Percentiles rank a stretch among this genome's conserved stretches.
These are phyloP conservation scores for Zaprionus kolodkinae DNA, from an alignment of 1,140 invertebrate genomes.

Conservation along the genomic window DNA sequence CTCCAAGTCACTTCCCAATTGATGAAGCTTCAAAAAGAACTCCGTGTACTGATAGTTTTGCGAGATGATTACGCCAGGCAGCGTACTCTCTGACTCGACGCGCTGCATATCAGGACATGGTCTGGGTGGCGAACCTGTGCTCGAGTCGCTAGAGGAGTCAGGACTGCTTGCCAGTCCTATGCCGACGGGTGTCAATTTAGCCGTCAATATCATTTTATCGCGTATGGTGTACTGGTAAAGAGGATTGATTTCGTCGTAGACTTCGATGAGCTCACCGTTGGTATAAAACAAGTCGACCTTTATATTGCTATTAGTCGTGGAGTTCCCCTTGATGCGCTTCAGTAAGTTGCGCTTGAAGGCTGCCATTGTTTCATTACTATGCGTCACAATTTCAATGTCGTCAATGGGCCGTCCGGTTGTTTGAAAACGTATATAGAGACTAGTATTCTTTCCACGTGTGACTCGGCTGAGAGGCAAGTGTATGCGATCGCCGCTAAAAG, in stretches of 20 bases:
- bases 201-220: conserved; percentile 97
- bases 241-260: conserved; percentile 94
- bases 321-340: conserved; percentile 89
- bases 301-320: conserved; percentile 88
- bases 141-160: conserved; percentile 86
- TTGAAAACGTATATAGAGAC: conserved; percentile 94
- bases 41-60: conserved; percentile 92
- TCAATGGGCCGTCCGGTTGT: conserved; percentile 95
- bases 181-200: conserved; percentile 92
- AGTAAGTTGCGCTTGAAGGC: conserved; percentile 88
- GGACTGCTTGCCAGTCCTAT: conserved; percentile 94
- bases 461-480: conserved; percentile 88
- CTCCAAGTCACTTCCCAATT: conserved; percentile 92
- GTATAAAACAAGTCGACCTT: conserved; percentile 95
- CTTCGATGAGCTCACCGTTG: conserved; percentile 95
- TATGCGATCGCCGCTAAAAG: conserved; percentile 94
- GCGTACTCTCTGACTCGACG: conserved; percentile 92
- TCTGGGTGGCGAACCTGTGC: conserved; percentile 90
- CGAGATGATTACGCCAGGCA: conserved; percentile 95
- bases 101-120: conserved; percentile 89
- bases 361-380: conserved; percentile 94
- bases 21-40: conserved; percentile 96
- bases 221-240: conserved; percentile 93
- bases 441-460: conserved; percentile 95
- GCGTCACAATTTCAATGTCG: conserved; percentile 96